Conservation (phyloP, 2,113 vertebrate species). For the Psittacula cyanocephala region DNA sequence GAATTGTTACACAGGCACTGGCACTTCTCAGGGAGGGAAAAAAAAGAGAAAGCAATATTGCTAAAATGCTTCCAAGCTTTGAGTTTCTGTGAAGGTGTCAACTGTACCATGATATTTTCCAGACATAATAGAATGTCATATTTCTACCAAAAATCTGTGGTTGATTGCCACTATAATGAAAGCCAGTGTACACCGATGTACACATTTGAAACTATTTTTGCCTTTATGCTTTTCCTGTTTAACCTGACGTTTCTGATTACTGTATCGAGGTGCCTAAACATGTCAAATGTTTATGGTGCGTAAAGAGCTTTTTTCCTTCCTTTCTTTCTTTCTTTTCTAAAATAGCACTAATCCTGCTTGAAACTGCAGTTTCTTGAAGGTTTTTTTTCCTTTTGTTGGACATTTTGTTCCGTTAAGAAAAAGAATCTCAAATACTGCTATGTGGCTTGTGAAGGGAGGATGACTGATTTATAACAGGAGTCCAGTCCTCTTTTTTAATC, state of each 20-base stretch:
- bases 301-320: background rate
- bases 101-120: conserved; percentile 16
- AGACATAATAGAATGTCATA: conserved; percentile 44
- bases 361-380: background rate
- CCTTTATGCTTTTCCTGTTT: conserved; percentile 43
- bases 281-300: conserved; percentile 12
- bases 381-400: background rate
- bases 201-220: conserved; percentile 43
- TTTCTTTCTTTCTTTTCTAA: background rate
- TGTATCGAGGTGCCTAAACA: conserved; percentile 35
- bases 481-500: conserved; percentile 12
- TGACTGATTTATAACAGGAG: conserved; percentile 41
- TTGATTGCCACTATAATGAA: conserved; percentile 46
- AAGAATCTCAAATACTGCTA: background rate
- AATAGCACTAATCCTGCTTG: conserved; percentile 11
- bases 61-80: conserved; percentile 36
- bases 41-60: background rate
- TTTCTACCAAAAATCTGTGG: conserved; percentile 8
- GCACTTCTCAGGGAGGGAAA: background rate
- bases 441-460: conserved; percentile 22
- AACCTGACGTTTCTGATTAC: conserved; percentile 49
- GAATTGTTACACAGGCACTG: background rate
- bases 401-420: background rate
- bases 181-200: conserved; percentile 12
- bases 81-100: conserved; percentile 40